These are phyloP conservation scores for Variabilichromis moorii DNA, from an alignment of 2,113 vertebrate genomes.

Conservation along the genomic window DNA sequence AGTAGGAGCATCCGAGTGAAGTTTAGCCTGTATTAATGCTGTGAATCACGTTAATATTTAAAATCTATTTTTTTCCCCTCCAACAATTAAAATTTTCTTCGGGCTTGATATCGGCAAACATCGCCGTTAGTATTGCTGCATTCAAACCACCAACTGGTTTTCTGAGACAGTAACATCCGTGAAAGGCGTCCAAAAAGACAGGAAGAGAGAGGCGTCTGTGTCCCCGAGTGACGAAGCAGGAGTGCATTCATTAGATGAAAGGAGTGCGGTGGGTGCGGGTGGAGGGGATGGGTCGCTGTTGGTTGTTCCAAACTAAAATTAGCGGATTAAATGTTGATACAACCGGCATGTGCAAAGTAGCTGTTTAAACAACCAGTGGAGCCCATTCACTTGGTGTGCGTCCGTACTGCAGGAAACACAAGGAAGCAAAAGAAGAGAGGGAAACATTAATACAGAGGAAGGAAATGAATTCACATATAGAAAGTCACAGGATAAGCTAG, in stretches of 20 bases:
- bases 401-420: constrained; percentile 71
- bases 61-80: background rate
- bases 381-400: constrained; percentile 75
- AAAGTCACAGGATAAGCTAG: background rate
- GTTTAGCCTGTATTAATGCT: background rate
- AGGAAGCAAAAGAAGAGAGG: background rate
- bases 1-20: background rate
- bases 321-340: background rate
- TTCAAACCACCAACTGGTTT: background rate
- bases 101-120: background rate
- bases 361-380: constrained; percentile 55
- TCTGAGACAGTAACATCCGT: background rate
- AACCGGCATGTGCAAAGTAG: constrained; percentile 1
- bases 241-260: constrained; percentile 9
- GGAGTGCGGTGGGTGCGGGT: background rate
- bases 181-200: background rate
- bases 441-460: background rate
- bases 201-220: background rate
- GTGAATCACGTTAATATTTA: background rate
- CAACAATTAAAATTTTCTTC: background rate
- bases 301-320: background rate
- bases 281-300: background rate
- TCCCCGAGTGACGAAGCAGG: background rate
- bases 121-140: background rate
- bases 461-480: background rate